Evolutionary conservation across 2,888 invertebrate genomes (phyloP).

Genomic region (Glomeris marginata): DNA sequence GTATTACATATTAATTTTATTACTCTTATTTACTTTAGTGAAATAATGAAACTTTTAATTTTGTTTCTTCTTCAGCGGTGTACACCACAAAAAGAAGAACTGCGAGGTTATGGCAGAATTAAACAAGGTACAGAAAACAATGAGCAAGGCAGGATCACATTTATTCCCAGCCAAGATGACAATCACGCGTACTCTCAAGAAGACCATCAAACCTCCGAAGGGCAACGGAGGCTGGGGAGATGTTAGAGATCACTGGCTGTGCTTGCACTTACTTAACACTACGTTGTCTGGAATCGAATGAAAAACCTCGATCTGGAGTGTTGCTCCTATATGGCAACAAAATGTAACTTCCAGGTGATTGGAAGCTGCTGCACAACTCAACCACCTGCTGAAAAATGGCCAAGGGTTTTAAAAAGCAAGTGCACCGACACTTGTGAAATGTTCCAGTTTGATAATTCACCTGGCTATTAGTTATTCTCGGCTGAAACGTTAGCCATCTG

Average conservation of each 20-base stretch:
- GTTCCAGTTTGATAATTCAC: too few species aligned
- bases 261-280: constrained; percentile 49
- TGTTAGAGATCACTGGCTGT: constrained; percentile 64
- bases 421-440: too few species aligned
- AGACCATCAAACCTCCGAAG: constrained; percentile 51
- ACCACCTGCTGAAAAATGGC: too few species aligned
- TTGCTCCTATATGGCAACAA: too few species aligned
- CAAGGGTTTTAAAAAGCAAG: too few species aligned
- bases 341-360: too few species aligned
- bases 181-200: constrained; percentile 37
- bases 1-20: neutral
- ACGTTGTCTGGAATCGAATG: neutral
- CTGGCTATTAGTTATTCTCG: too few species aligned
- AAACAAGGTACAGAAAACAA: constrained; percentile 26
- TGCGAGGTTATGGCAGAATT: constrained; percentile 60
- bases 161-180: constrained; percentile 34
- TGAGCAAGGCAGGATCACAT: constrained; percentile 29
- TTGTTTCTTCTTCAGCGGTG: constrained; percentile 50
- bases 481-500: too few species aligned
- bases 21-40: constrained; percentile 7
- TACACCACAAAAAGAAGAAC: constrained; percentile 86
- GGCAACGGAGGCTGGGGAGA: constrained; percentile 99
- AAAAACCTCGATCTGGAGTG: too few species aligned
- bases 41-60: neutral
- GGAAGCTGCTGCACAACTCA: too few species aligned